phyloP scores from a whole-genome alignment of 2,113 vertebrate species.

The Colinus virginianus region DNA sequence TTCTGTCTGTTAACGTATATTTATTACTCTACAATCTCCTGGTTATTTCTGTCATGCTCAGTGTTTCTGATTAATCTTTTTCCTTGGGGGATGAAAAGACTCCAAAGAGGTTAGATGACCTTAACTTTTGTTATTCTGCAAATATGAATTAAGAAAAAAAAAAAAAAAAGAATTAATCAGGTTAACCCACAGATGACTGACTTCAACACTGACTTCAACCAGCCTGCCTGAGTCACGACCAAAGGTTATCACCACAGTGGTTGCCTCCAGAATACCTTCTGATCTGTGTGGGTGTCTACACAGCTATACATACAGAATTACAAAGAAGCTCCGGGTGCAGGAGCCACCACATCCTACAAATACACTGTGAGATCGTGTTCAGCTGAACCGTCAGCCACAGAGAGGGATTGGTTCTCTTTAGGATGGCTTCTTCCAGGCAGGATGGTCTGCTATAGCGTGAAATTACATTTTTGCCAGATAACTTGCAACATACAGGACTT shows the following conservation, averaged over 20 bases:
- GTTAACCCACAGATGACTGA: background rate
- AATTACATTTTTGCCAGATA: background rate
- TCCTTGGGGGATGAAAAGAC: background rate
- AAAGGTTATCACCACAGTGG: background rate
- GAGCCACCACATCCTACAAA: background rate
- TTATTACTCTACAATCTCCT: slow-evolving; percentile 39
- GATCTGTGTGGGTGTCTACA: background rate
- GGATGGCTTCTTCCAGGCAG: background rate
- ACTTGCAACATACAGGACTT: background rate
- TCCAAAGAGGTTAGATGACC: background rate
- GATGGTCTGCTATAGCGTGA: background rate
- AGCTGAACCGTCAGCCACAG: background rate
- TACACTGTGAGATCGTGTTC: background rate
- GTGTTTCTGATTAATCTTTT: slow-evolving; percentile 40
- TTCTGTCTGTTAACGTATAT: slow-evolving; percentile 37
- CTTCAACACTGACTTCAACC: background rate
- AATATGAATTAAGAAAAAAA: background rate
- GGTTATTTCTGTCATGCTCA: slow-evolving; percentile 56
- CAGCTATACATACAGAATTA: background rate
- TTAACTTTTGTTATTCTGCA: background rate
- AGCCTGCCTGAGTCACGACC: background rate
- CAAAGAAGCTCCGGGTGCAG: background rate
- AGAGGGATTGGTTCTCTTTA: background rate
- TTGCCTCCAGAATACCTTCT: background rate
- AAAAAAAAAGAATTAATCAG: background rate